Percentiles rank a stretch among this genome's conserved stretches.
phyloP scores from a whole-genome alignment of 2,113 vertebrate genomes.

The Thryonomys swinderianus region DNA sequence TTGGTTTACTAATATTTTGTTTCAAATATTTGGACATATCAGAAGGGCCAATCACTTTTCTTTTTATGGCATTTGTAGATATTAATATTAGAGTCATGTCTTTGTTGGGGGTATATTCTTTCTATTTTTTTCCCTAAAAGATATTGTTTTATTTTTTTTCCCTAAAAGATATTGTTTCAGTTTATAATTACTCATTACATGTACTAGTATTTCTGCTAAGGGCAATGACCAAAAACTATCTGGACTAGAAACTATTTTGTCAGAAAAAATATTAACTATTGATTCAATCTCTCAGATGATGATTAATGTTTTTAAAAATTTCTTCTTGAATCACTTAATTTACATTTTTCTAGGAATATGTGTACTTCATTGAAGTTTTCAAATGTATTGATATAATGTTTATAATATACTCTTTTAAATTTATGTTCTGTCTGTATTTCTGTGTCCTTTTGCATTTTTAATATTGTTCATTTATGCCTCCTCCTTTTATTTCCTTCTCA shows the following conservation, averaged over 20 bases:
- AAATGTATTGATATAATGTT: neutral
- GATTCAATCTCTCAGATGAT: constrained; percentile 24
- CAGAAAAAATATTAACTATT: neutral
- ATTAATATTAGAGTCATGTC: neutral
- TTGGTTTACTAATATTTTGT: neutral
- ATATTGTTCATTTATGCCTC: neutral
- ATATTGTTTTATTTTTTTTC: no score
- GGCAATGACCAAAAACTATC: neutral
- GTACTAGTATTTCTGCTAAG: neutral
- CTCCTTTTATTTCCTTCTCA: neutral
- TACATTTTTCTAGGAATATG: neutral
- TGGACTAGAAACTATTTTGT: neutral
- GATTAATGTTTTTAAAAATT: neutral
- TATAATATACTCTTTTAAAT: neutral
- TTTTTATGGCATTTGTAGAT: neutral
- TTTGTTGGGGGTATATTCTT: neutral
- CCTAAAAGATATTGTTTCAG: neutral
- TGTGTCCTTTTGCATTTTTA: neutral
- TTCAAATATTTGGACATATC: neutral
- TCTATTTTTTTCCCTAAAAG: neutral
- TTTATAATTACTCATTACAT: neutral
- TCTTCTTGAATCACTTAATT: neutral
- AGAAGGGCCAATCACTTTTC: neutral
- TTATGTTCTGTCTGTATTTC: neutral
- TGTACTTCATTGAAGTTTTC: neutral